A percentile compares a stretch with the other conserved stretches of the same genome.
These are phyloP conservation scores for Orchesellides sinensis DNA, from an alignment of 2,888 invertebrate genomes.

Conservation along the genomic window DNA sequence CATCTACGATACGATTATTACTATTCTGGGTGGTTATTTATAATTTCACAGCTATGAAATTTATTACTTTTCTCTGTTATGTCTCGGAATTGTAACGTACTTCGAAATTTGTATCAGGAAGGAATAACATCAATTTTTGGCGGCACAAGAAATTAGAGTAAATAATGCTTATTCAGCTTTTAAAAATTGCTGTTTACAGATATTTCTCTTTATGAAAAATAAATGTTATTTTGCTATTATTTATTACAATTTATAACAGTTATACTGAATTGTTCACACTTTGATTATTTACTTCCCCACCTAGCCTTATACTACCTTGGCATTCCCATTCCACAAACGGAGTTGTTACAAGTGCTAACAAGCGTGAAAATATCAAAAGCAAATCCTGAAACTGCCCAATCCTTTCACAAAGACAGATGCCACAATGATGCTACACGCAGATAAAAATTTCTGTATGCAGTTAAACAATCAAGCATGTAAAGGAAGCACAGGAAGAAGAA, in stretches of 20 bases:
- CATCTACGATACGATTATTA: not conserved
- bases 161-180: too few relatives aligned
- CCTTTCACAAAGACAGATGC: constrained; percentile 26
- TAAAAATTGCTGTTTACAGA: too few relatives aligned
- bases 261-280: constrained; percentile 48
- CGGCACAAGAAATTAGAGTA: too few relatives aligned
- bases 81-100: not conserved
- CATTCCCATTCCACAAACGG: constrained; percentile 53
- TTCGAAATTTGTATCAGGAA: too few relatives aligned
- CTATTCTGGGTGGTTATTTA: not conserved
- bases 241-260: too few relatives aligned
- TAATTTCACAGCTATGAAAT: not conserved
- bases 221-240: too few relatives aligned
- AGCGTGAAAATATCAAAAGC: constrained; percentile 41
- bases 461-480: constrained; percentile 5
- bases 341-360: constrained; percentile 47
- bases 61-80: not conserved
- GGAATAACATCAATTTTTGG: too few relatives aligned
- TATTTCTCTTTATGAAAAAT: too few relatives aligned
- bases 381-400: constrained; percentile 2
- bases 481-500: constrained; percentile 22
- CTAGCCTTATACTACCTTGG: constrained; percentile 52
- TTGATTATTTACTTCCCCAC: constrained; percentile 17
- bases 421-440: constrained; percentile 31
- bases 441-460: constrained; percentile 13